phyloP scores from a whole-genome alignment of 2,797 vertebrate species.

The Scarus forsteni region DNA sequence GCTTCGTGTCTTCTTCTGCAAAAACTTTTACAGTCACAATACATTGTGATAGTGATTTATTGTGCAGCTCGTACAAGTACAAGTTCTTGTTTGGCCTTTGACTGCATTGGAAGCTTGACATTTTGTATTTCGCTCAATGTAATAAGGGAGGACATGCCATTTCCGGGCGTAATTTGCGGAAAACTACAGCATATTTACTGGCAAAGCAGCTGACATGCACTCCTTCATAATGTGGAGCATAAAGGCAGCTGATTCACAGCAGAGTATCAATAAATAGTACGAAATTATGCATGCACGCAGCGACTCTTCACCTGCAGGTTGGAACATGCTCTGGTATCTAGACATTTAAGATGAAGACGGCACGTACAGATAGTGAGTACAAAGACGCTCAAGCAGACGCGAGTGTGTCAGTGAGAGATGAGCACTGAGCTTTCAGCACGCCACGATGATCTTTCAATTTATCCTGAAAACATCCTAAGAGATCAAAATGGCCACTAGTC shows the following conservation, averaged over 20 bases:
- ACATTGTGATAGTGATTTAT: too few relatives aligned
- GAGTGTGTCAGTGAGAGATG: slow-evolving; percentile 34
- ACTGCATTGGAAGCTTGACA: too few relatives aligned
- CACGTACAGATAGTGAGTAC: not conserved
- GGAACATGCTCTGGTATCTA: slow-evolving; percentile 20
- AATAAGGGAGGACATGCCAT: too few relatives aligned
- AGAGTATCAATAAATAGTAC: slow-evolving; percentile 36
- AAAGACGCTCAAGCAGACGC: slow-evolving; percentile 20
- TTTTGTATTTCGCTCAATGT: too few relatives aligned
- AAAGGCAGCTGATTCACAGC: not conserved
- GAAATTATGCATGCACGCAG: slow-evolving; percentile 1
- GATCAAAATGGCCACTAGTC: slow-evolving; percentile 28
- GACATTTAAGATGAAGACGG: slow-evolving; percentile 26
- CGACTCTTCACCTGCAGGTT: slow-evolving; percentile 8
- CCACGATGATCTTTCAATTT: slow-evolving; percentile 18
- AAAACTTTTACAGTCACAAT: too few relatives aligned
- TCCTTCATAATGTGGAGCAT: not conserved
- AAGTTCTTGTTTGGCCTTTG: too few relatives aligned
- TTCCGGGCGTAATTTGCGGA: slow-evolving; percentile 24
- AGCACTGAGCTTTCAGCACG: slow-evolving; percentile 15
- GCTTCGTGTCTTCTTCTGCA: too few relatives aligned
- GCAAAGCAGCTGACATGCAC: slow-evolving; percentile 11
- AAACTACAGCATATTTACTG: slow-evolving; percentile 5
- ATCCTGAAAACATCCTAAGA: slow-evolving; percentile 29
- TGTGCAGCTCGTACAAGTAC: too few relatives aligned